Evolutionary conservation across 2,113 vertebrate genomes (phyloP).

Genomic region (Oryzias celebensis): DNA sequence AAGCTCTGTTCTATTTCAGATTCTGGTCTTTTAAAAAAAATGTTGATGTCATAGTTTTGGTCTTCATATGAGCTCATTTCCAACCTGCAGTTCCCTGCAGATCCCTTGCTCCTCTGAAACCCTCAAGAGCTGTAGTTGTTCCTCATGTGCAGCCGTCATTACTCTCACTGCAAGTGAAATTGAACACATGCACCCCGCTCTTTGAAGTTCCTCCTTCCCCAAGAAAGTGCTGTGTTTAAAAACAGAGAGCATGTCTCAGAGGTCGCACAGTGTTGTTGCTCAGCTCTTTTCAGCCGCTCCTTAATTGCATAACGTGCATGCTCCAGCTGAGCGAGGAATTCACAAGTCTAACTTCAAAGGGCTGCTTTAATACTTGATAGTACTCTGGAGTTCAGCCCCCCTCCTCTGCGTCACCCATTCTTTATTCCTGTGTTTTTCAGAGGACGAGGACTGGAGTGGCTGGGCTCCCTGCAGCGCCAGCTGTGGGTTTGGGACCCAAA

Average conservation of each 20-base stretch:
- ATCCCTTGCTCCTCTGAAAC: too few species aligned
- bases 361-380: too few species aligned
- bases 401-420: background rate
- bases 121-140: background rate
- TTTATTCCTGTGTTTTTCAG: slow-evolving; percentile 1
- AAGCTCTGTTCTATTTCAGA: too few species aligned
- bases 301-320: background rate
- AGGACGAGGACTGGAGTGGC: slow-evolving; percentile 1
- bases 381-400: background rate
- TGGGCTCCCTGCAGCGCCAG: slow-evolving; percentile 16
- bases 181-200: background rate
- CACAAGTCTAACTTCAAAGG: background rate
- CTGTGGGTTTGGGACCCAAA: slow-evolving; percentile 9
- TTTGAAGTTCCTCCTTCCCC: background rate
- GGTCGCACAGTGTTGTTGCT: background rate
- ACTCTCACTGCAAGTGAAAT: background rate
- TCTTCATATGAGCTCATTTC: too few species aligned
- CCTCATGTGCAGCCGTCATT: background rate
- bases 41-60: too few species aligned
- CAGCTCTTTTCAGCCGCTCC: background rate
- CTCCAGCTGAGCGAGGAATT: slow-evolving; percentile 10
- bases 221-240: background rate
- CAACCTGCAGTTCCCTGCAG: too few species aligned
- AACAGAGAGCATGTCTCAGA: background rate
- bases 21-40: too few species aligned